A percentile compares a stretch with the other conserved stretches of the same genome.
These are phyloP conservation scores for Bugula neritina DNA, from an alignment of 2,888 invertebrate genomes.

Conservation along the genomic window DNA sequence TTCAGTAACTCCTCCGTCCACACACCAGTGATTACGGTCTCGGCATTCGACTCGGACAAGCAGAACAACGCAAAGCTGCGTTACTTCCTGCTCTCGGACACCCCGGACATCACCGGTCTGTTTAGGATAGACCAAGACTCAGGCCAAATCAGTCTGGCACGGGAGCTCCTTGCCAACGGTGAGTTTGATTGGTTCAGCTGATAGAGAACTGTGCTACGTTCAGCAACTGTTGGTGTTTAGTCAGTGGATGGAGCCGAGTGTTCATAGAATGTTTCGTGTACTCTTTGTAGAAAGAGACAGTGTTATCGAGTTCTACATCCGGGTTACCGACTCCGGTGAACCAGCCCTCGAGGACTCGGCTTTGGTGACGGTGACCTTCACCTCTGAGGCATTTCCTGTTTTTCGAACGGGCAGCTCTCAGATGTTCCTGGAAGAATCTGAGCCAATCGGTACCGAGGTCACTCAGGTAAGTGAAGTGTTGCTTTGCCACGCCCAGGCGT, in stretches of 20 bases:
- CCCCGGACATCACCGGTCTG: not conserved
- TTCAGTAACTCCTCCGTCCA: not conserved
- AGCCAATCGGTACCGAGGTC: not conserved
- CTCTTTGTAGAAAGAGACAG: not conserved
- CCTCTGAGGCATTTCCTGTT: not conserved
- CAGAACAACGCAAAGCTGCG: not conserved
- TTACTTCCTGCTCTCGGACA: not conserved
- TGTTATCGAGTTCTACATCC: not conserved
- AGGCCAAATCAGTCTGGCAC: not conserved
- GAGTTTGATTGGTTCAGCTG: too few relatives aligned
- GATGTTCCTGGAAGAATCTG: conserved; percentile 9
- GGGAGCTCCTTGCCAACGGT: not conserved
- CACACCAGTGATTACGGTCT: not conserved
- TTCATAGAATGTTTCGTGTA: not conserved
- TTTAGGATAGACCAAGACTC: not conserved
- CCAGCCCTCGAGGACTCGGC: not conserved
- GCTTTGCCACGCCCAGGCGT: too few relatives aligned
- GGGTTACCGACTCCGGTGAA: not conserved
- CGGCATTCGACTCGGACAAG: conserved; percentile 4
- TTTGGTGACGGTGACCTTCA: not conserved
- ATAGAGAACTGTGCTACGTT: too few relatives aligned
- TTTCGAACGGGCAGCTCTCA: not conserved
- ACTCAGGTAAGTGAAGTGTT: conserved; percentile 17
- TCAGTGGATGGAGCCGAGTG: not conserved
- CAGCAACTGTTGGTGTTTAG: too few relatives aligned